A percentile compares a stretch with the other conserved stretches of the same genome.
phyloP scores from a whole-genome alignment of 1,140 invertebrate genomes.

The Trypoxylus dichotomus region DNA sequence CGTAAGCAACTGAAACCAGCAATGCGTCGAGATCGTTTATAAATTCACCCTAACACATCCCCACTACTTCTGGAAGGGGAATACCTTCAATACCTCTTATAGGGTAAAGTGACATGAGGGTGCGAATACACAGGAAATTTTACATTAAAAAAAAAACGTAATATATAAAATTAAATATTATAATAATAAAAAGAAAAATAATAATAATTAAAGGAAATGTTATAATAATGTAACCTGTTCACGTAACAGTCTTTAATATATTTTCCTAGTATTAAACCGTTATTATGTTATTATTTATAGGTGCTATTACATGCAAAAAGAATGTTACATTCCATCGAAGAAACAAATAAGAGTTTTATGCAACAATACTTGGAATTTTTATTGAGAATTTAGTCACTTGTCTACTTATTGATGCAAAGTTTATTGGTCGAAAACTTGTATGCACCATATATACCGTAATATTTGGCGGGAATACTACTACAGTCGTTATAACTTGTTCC shows the following conservation, averaged over 20 bases:
- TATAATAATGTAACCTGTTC: no score
- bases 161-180: not conserved
- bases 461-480: not conserved
- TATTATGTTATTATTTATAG: no score
- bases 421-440: not conserved
- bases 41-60: not conserved
- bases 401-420: not conserved
- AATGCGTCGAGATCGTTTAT: not conserved
- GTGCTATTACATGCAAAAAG: no score
- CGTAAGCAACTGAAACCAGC: not conserved
- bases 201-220: not conserved
- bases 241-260: no score
- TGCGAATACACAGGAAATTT: not conserved
- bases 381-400: not conserved
- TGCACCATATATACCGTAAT: not conserved
- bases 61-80: not conserved
- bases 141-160: no score
- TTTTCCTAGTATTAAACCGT: no score
- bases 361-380: not conserved
- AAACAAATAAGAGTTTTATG: not conserved
- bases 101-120: not conserved
- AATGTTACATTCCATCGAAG: not conserved
- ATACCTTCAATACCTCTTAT: not conserved
- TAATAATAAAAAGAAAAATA: no score
- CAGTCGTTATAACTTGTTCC: conserved; percentile 4